Percentiles rank a stretch among this genome's conserved stretches.
Evolutionary conservation across 2,797 vertebrate genomes (phyloP).

Genomic region (Chrosomus eos): DNA sequence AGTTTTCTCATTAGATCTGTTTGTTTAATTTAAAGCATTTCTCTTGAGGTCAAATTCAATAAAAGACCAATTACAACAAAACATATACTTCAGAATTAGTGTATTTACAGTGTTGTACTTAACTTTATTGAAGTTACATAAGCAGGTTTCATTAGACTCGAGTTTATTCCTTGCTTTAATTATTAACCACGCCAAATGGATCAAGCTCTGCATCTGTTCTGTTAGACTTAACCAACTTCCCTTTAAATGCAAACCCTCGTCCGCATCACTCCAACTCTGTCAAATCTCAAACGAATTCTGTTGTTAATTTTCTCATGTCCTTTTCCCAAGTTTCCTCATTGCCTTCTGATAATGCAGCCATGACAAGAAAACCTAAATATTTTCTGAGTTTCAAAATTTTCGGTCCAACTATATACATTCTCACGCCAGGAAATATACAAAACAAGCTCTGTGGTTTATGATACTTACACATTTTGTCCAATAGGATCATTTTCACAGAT

Average conservation of each 20-base stretch:
- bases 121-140: background rate
- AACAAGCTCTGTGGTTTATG: too few relatives aligned
- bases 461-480: too few relatives aligned
- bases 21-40: background rate
- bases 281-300: too few relatives aligned
- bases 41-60: background rate
- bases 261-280: constrained; percentile 48
- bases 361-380: background rate
- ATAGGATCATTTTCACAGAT: too few relatives aligned
- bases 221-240: constrained; percentile 52
- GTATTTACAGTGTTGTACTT: background rate
- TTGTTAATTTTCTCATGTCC: background rate
- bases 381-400: background rate
- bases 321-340: background rate
- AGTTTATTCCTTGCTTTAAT: constrained; percentile 60
- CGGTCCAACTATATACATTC: background rate
- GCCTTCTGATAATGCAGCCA: background rate
- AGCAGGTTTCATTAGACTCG: background rate
- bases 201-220: constrained; percentile 41
- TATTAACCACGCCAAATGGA: constrained; percentile 57
- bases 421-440: too few relatives aligned
- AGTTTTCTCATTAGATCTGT: background rate
- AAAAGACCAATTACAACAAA: background rate
- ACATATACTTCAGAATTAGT: background rate
- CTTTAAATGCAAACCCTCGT: constrained; percentile 27